Conservation (phyloP, 2,113 vertebrate species). For the Merops nubicus region DNA sequence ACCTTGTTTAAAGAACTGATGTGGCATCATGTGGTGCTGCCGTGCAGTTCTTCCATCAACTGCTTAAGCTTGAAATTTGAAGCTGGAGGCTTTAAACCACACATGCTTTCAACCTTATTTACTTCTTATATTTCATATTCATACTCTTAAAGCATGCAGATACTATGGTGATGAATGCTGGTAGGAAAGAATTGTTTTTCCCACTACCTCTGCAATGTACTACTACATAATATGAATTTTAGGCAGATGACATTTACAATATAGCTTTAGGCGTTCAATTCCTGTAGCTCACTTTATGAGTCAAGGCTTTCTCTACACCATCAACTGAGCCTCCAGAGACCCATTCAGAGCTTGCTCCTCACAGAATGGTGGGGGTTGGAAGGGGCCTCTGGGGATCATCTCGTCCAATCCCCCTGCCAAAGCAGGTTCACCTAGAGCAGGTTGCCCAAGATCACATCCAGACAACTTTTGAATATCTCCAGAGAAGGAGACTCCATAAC, state of each 20-base stretch:
- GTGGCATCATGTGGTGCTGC: fast-evolving
- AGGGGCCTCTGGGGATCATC: no score
- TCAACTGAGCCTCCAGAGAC: background rate
- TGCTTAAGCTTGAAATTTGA: background rate
- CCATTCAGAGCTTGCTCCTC: background rate
- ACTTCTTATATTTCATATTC: background rate
- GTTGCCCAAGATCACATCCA: no score
- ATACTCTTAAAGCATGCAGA: background rate
- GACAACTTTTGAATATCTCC: no score
- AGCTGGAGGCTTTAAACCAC: background rate
- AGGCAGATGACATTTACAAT: background rate
- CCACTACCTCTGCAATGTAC: background rate
- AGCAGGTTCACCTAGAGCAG: no score
- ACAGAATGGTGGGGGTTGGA: no score
- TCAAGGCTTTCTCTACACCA: background rate
- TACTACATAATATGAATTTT: background rate
- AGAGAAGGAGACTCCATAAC: no score
- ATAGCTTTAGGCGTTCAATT: background rate
- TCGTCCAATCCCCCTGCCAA: no score
- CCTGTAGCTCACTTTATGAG: background rate
- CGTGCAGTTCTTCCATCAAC: fast-evolving
- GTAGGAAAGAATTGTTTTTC: background rate
- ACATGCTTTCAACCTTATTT: background rate
- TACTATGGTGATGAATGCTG: background rate
- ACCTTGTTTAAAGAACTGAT: background rate